Evolutionary conservation across 2,888 invertebrate species (phyloP), one percentile per base, ranked within the genome.

Genomic region (Drosophila gaucha): DNA sequence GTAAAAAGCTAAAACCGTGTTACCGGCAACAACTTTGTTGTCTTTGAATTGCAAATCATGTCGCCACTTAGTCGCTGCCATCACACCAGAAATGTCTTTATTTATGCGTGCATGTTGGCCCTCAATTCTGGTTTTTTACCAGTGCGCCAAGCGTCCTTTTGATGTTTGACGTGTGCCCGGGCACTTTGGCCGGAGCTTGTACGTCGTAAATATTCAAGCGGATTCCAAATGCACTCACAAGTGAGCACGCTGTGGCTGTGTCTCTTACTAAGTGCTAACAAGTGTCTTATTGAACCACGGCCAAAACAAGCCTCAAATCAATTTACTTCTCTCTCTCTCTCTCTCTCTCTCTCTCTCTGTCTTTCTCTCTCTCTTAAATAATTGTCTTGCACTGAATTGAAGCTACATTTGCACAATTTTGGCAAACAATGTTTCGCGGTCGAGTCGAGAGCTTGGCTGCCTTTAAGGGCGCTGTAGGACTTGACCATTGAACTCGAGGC

Each of bases 31-130:
- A 80, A 78, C 63, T 80, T 80, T 67, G 78, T 67, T 78, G 69
- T 67, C 78, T 87, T 82, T 82, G 82, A 82, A 82, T 82, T 82
- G 88, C 82, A 82, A 87, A 82, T 87, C 62, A 74, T 57, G 64
- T 50, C 47, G 62, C 51, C 78, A 72, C 73, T 73, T 74, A 73
- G 60, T 26, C 46, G 63, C 41, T 50, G 52, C 24, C 49, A 56
- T 51, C 51, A 22, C 39, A 47, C 63, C 66, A 62, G 69, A 76
- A 82, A 82, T 74, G 74, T 80, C 86, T 85, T 85, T 82, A 82
- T 87, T 78, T 87, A 82, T 82, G 88, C 88, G 86, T 78, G 63
- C 63, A 71, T 71, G 76, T 59, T 72, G 67, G 49, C 58, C 54
- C 59, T 44, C 28, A 39, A 54, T 57, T 36, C 16, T 39, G 31